Conservation (phyloP, 2,888 invertebrate genomes). For the Napeogenes inachia region DNA sequence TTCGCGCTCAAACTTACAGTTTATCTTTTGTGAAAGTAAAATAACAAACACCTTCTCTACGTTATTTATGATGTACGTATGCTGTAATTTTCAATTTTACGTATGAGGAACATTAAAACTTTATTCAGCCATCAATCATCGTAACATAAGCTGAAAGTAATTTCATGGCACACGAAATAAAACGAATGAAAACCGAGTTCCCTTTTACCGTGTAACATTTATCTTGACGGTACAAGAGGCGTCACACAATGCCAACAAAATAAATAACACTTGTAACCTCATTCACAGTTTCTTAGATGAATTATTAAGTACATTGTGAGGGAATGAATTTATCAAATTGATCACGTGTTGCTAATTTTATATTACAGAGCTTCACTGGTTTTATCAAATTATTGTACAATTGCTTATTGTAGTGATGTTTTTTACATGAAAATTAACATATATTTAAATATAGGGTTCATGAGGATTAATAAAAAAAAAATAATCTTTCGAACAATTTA, state of each 20-base stretch:
- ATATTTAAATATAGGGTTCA: no score
- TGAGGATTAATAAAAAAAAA: no score
- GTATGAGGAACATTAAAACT: background rate
- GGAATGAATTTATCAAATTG: background rate
- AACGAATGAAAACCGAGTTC: slow-evolving; percentile 10
- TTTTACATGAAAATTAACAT: no score
- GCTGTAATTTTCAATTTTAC: background rate
- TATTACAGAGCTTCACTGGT: no score
- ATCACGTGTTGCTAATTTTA: background rate
- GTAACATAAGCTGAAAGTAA: slow-evolving; percentile 8
- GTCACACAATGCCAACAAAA: slow-evolving; percentile 11
- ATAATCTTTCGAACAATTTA: no score
- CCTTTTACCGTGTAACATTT: slow-evolving; percentile 12
- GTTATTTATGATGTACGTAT: background rate
- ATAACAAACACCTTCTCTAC: background rate
- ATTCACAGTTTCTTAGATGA: slow-evolving; percentile 16
- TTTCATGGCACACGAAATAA: slow-evolving; percentile 12
- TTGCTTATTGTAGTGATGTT: no score
- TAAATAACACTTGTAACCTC: slow-evolving; percentile 12
- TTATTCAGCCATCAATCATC: slow-evolving; percentile 11
- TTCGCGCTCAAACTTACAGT: no score
- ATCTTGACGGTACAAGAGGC: slow-evolving; percentile 12
- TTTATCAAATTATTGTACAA: background rate
- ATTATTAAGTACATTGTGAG: background rate
- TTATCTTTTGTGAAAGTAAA: background rate